Evolutionary conservation across 2,888 invertebrate genomes (phyloP).

Genomic region (Pimpla rufipes): DNA sequence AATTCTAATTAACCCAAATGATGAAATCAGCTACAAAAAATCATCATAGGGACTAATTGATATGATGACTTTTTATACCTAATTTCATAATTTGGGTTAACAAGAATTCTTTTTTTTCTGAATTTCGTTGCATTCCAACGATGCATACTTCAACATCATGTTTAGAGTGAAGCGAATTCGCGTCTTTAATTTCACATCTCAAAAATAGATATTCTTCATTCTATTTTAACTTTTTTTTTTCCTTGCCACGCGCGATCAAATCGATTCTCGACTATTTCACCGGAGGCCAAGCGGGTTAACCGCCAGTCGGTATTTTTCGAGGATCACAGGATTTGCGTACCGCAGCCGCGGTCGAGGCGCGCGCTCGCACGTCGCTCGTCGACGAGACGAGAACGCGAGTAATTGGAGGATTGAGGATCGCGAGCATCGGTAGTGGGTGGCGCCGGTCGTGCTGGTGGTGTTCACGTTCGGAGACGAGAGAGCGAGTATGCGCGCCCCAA

Average conservation of each 20-base stretch:
- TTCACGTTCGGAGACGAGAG: conserved; percentile 11
- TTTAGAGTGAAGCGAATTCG: no score
- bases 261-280: conserved; percentile 49
- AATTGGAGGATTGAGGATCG: conserved; percentile 64
- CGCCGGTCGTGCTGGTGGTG: no score
- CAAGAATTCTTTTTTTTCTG: no score
- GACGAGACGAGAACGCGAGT: conserved; percentile 63
- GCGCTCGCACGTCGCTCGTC: conserved; percentile 55
- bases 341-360: conserved; percentile 45
- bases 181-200: not conserved
- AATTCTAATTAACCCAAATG: no score
- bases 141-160: no score
- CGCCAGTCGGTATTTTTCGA: conserved; percentile 34
- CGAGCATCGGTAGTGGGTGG: no score
- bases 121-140: no score
- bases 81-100: no score
- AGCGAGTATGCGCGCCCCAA: conserved; percentile 41
- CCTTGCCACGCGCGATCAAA: conserved; percentile 29
- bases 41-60: no score
- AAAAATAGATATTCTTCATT: not conserved
- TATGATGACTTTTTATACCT: no score
- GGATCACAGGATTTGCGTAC: conserved; percentile 68
- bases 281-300: conserved; percentile 44
- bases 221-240: not conserved
- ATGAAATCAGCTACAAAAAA: no score